These are phyloP conservation scores for Acanthochromis polyacanthus DNA, from an alignment of 2,113 vertebrate species.

Conservation along the genomic window DNA sequence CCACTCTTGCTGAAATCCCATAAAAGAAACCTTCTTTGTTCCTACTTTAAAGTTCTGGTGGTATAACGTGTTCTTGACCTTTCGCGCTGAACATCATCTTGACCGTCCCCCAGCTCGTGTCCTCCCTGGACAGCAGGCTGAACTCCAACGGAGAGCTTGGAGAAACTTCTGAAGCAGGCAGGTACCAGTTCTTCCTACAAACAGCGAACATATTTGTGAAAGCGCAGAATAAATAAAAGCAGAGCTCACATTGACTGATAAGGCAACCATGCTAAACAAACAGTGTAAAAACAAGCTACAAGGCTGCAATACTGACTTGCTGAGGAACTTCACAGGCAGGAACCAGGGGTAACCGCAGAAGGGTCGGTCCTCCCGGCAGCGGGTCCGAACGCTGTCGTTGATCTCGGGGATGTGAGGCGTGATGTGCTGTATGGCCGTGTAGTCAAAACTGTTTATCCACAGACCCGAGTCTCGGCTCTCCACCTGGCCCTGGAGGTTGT, in stretches of 20 bases:
- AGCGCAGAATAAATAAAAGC: not conserved
- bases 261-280: not conserved
- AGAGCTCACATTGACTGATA: not conserved
- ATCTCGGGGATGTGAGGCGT: slow-evolving; percentile 92
- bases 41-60: no score
- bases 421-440: slow-evolving; percentile 91
- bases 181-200: slow-evolving; percentile 96
- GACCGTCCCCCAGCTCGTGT: slow-evolving; percentile 86
- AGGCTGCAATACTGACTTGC: slow-evolving; percentile 85
- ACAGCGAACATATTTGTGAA: slow-evolving; percentile 4
- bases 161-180: slow-evolving; percentile 89
- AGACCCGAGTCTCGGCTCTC: slow-evolving; percentile 92
- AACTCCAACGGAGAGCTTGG: slow-evolving; percentile 87
- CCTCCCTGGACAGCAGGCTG: slow-evolving; percentile 88
- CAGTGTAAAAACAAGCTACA: not conserved
- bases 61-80: slow-evolving; percentile 78
- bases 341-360: slow-evolving; percentile 97
- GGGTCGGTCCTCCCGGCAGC: slow-evolving; percentile 87
- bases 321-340: slow-evolving; percentile 93
- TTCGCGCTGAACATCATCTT: slow-evolving; percentile 91
- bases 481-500: slow-evolving; percentile 88
- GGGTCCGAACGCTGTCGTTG: slow-evolving; percentile 90
- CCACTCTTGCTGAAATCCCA: no score
- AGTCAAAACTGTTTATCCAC: slow-evolving; percentile 98
- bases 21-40: no score